Percentiles rank a stretch among this genome's conserved stretches.
These are phyloP conservation scores for Malurus cyaneus DNA, from an alignment of 2,113 vertebrate genomes.

Conservation along the genomic window DNA sequence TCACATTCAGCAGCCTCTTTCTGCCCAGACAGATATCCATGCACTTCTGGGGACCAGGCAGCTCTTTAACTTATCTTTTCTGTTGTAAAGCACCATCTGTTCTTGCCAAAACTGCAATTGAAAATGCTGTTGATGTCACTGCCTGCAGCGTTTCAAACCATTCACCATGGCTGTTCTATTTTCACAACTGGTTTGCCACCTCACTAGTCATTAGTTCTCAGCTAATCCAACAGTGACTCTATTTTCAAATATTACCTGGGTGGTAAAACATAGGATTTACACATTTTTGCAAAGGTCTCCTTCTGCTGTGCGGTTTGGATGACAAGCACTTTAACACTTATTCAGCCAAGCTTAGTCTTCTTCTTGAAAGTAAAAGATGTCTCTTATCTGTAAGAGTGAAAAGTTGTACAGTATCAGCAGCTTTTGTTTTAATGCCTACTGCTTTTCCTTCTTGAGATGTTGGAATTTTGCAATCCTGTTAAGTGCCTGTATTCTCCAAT, in stretches of 20 bases:
- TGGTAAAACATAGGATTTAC: not conserved
- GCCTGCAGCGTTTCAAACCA: not conserved
- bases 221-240: not conserved
- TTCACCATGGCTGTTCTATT: not conserved
- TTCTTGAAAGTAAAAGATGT: not conserved
- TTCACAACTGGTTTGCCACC: not conserved
- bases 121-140: not conserved
- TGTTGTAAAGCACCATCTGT: not conserved
- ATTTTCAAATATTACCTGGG: not conserved
- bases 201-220: not conserved
- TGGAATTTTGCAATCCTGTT: conserved; percentile 26
- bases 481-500: conserved; percentile 39
- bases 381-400: not conserved
- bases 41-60: not conserved
- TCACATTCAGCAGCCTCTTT: not conserved
- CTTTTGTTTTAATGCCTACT: not conserved
- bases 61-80: not conserved
- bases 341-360: not conserved
- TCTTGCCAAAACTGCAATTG: not conserved
- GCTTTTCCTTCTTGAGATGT: conserved; percentile 12
- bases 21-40: rapidly evolving
- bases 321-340: not conserved
- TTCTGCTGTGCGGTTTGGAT: not conserved
- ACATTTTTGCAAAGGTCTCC: not conserved
- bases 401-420: not conserved